Percentiles rank a stretch among this genome's conserved stretches.
phyloP scores from a whole-genome alignment of 2,888 invertebrate species.

The Aethes cnicana region DNA sequence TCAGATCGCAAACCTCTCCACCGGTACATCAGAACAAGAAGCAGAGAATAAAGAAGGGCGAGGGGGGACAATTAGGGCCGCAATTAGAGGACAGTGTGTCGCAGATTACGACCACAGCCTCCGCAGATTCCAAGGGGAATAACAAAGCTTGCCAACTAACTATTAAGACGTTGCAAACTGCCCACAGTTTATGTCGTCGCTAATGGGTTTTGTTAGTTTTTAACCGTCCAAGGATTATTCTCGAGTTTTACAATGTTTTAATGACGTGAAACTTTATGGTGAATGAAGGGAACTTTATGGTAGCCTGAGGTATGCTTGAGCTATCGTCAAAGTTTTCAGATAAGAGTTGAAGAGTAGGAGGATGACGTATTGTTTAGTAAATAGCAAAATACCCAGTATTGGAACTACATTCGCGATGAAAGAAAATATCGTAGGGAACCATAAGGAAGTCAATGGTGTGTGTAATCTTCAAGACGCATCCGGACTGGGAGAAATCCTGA shows the following conservation, averaged over 20 bases:
- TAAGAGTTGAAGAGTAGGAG: too few species aligned
- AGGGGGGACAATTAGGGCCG: constrained; percentile 73
- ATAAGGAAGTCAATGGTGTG: too few species aligned
- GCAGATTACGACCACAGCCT: constrained; percentile 72
- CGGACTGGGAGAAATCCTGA: too few species aligned
- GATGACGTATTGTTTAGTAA: too few species aligned
- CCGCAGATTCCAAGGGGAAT: constrained; percentile 66
- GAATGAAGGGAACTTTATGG: neutral
- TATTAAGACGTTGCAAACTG: constrained; percentile 69
- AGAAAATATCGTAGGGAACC: too few species aligned
- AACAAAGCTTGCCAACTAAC: constrained; percentile 76
- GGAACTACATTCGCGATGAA: too few species aligned
- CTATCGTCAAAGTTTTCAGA: too few species aligned
- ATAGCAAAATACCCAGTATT: too few species aligned
- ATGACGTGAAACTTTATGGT: constrained; percentile 19
- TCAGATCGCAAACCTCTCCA: constrained; percentile 17
- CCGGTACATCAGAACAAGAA: constrained; percentile 42
- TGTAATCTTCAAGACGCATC: too few species aligned
- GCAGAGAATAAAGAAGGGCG: constrained; percentile 57
- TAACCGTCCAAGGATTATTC: constrained; percentile 22
- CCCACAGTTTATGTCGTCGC: constrained; percentile 33
- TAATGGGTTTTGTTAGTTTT: constrained; percentile 28
- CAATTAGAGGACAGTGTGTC: constrained; percentile 82
- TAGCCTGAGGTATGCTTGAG: too few species aligned
- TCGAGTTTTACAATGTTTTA: neutral